Percentiles rank a stretch among this genome's conserved stretches.
phyloP scores from a whole-genome alignment of 2,888 invertebrate species.

The Kryphioiulus occultus region DNA sequence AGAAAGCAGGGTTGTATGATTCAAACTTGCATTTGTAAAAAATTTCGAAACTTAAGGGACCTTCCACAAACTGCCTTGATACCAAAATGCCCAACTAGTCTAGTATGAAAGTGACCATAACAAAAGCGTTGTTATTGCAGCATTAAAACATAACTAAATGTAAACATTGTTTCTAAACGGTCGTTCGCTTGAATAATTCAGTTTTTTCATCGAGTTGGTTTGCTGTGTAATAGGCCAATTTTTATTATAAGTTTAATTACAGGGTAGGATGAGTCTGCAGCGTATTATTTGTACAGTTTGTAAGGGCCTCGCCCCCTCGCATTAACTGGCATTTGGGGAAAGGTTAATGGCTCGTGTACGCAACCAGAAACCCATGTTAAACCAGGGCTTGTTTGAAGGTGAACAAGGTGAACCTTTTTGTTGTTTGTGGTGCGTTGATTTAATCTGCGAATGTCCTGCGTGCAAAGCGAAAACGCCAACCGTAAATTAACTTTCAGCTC shows the following conservation, averaged over 20 bases:
- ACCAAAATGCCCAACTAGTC: neutral
- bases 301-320: neutral
- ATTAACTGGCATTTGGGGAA: neutral
- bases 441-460: slow-evolving; percentile 4
- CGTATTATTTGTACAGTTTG: neutral
- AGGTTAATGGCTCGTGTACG: neutral
- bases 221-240: neutral
- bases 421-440: slow-evolving; percentile 19
- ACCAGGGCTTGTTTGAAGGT: slow-evolving; percentile 9
- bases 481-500: neutral
- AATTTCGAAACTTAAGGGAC: too few species aligned
- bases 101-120: neutral
- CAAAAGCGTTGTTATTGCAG: neutral
- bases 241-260: neutral
- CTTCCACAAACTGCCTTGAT: neutral
- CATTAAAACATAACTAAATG: neutral
- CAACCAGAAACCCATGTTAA: neutral
- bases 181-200: neutral
- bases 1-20: neutral
- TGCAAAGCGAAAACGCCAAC: neutral
- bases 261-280: neutral
- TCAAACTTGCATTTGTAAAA: too few species aligned
- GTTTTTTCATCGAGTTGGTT: neutral
- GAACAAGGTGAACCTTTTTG: neutral
- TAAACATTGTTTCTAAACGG: neutral